Base-by-base conservation (phyloP, 2,113 vertebrate species). In the Heterotilapia buettikoferi region DNA sequence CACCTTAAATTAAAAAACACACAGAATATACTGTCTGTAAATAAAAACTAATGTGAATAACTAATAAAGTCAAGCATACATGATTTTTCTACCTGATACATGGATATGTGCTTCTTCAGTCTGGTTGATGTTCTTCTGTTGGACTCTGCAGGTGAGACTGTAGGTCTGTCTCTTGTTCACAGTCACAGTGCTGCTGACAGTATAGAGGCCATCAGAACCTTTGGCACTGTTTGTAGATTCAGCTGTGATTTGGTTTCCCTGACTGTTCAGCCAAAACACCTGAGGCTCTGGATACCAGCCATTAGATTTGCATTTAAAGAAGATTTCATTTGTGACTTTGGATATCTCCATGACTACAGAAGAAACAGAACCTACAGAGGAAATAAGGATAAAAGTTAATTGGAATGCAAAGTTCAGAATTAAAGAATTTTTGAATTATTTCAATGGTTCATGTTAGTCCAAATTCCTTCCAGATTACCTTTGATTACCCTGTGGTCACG, bases 401-500 rank as follows among this genome's bases (percentile, higher is more conserved):
- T 63, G 57, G 7, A 71, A 9, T 36, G 29, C 5, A 6, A 33
- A 0, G 3, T 19, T 33, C 1, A 31, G 8, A 19, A 61, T 10
- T 10, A 33, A 33, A 10, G 4, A 0, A 10, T 33, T 33, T 33
- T 61, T 2, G 1, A 33, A 0, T 19, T 61, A 33, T 33, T 61
- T 33, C 2, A 33, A 1, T 19, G 29, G 5, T 33, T 61, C 1
- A 6, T 18, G 5, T 61, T 10, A 18, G 0, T 2, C 5, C 0
- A 61, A 33, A 61, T 1, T 33, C 29, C 5, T 4, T 18, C 57
- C 57, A 0, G 0, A 61, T 61, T 3, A 59, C 0, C 24, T 5
- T 59, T 2, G 0, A 5, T 0, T 59, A 59, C 7, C 0, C 26
- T 61, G 26, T 9, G 56, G 5, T 6, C 26, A 59, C 0, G 0